Evolutionary conservation across 1,140 invertebrate species (phyloP).

Genomic region (Pseudomyrmex pallidus): DNA sequence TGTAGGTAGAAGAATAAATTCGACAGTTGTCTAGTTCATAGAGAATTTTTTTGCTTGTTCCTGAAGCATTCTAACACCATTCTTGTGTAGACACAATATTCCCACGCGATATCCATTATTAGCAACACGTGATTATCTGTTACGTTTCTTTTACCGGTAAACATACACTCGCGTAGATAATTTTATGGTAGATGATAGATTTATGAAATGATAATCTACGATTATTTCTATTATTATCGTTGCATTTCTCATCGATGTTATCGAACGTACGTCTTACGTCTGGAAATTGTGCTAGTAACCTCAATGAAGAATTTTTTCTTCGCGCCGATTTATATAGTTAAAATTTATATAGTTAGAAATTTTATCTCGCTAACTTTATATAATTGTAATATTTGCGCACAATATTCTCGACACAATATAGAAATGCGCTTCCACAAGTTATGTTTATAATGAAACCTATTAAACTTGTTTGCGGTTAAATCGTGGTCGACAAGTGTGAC

Average conservation of each 20-base stretch:
- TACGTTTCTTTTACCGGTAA: neutral
- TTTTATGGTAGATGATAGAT: neutral
- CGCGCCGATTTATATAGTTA: too few species aligned
- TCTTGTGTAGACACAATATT: neutral
- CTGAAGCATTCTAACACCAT: neutral
- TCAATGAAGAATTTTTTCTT: too few species aligned
- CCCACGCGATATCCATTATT: constrained; percentile 4
- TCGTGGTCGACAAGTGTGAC: constrained; percentile 13
- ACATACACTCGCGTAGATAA: neutral
- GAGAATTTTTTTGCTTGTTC: too few species aligned
- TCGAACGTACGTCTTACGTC: neutral
- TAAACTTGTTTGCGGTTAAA: neutral
- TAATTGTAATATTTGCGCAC: too few species aligned
- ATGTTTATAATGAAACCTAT: neutral
- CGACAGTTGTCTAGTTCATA: too few species aligned
- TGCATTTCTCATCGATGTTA: neutral
- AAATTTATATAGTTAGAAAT: too few species aligned
- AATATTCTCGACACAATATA: too few species aligned
- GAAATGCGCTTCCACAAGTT: neutral
- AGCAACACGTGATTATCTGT: neutral
- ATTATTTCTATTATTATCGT: neutral
- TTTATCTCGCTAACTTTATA: too few species aligned
- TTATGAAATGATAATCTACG: neutral
- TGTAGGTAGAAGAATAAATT: too few species aligned
- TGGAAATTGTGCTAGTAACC: too few species aligned